Evolutionary conservation across 2,113 vertebrate genomes (phyloP).

Genomic region (Zosterops pallidus): DNA sequence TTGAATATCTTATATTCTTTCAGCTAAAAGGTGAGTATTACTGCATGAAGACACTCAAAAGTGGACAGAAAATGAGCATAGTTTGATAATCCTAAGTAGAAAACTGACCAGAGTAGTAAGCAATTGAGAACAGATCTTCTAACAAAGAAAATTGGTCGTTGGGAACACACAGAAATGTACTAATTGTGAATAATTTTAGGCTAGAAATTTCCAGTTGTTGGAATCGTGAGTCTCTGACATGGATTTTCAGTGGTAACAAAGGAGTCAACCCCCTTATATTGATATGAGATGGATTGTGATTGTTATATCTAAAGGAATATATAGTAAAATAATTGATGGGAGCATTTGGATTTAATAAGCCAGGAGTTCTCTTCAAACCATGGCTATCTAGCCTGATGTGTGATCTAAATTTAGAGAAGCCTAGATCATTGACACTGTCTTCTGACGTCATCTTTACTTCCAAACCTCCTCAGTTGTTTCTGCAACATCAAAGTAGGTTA

Average conservation of each 20-base stretch:
- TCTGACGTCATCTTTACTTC: background rate
- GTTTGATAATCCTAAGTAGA: background rate
- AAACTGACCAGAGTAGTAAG: background rate
- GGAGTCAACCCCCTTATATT: background rate
- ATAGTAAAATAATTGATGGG: background rate
- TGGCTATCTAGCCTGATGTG: background rate
- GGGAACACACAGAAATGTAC: background rate
- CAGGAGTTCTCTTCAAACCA: background rate
- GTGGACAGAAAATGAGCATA: background rate
- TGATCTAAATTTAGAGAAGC: background rate
- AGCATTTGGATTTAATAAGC: background rate
- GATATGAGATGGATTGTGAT: background rate
- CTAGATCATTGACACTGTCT: background rate
- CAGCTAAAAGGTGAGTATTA: background rate
- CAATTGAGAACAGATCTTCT: background rate
- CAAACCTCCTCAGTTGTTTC: background rate
- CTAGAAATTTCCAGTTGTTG: background rate
- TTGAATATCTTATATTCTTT: too few species aligned
- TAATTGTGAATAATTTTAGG: background rate
- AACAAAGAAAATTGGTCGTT: background rate
- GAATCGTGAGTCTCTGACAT: background rate
- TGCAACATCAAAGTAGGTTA: background rate
- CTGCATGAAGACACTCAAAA: background rate
- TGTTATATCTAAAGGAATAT: background rate
- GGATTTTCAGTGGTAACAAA: background rate